These are phyloP conservation scores for Melanchra persicariae DNA, from an alignment of 2,888 invertebrate species.

Conservation along the genomic window DNA sequence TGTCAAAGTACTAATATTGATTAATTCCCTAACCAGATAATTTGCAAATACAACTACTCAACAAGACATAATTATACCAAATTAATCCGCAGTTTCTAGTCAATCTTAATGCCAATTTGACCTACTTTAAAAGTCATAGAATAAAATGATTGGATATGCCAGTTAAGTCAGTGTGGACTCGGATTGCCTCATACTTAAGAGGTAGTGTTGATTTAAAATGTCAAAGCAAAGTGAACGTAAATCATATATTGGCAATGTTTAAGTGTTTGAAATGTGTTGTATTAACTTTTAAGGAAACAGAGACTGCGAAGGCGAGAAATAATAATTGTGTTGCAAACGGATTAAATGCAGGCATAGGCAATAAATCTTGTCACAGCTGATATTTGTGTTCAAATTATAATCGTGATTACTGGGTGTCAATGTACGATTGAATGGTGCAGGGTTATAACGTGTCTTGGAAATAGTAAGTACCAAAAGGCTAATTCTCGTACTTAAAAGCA, in stretches of 20 bases:
- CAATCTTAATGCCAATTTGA: constrained; percentile 55
- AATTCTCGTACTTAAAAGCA: too few relatives aligned
- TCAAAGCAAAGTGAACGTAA: constrained; percentile 59
- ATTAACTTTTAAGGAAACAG: constrained; percentile 42
- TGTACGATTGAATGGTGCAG: background rate
- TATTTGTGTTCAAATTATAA: constrained; percentile 32
- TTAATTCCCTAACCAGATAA: constrained; percentile 35
- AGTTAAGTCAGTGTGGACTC: constrained; percentile 24
- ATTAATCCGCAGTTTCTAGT: constrained; percentile 46
- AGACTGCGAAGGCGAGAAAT: background rate
- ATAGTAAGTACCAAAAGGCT: background rate
- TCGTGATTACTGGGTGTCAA: constrained; percentile 27
- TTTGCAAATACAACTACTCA: constrained; percentile 49
- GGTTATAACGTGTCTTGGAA: background rate
- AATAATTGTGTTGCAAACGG: constrained; percentile 35
- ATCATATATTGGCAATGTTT: constrained; percentile 42
- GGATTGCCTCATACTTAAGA: constrained; percentile 54
- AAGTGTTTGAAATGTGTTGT: constrained; percentile 36
- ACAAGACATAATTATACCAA: constrained; percentile 33
- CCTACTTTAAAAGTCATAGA: constrained; percentile 47
- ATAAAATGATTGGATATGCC: constrained; percentile 44
- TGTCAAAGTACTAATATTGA: constrained; percentile 25
- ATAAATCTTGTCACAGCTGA: constrained; percentile 23
- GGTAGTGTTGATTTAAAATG: constrained; percentile 61
- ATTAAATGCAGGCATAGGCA: constrained; percentile 18